A percentile compares a stretch with the other conserved stretches of the same genome.
Evolutionary conservation across 2,113 vertebrate genomes (phyloP).

Genomic region (Myiagra hebetior): DNA sequence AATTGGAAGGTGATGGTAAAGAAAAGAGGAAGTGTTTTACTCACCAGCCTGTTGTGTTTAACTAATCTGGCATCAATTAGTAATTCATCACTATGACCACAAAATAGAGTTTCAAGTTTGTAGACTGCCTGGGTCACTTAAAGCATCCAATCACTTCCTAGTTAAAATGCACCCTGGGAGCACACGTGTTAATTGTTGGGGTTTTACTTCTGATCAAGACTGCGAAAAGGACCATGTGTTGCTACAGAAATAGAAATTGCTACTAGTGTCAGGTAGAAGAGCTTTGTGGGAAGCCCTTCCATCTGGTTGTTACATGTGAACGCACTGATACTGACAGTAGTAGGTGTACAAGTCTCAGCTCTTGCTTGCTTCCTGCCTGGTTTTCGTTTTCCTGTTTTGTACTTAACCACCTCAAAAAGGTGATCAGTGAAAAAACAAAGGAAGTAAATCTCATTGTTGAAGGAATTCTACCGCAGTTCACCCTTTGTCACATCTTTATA

Average conservation of each 20-base stretch:
- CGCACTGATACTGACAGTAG: neutral
- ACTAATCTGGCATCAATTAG: neutral
- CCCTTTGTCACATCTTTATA: neutral
- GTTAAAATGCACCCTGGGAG: conserved; percentile 22
- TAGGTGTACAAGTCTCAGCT: neutral
- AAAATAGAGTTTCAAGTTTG: neutral
- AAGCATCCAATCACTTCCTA: neutral
- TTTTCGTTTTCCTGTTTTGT: neutral
- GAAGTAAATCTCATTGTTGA: neutral
- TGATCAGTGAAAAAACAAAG: neutral
- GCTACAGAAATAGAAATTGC: conserved; percentile 15
- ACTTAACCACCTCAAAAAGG: neutral
- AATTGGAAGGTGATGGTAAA: neutral
- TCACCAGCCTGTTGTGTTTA: neutral
- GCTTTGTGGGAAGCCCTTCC: neutral
- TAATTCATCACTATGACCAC: neutral
- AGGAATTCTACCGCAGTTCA: neutral
- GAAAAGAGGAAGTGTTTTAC: neutral
- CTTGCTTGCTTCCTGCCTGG: neutral
- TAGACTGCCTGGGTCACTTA: neutral
- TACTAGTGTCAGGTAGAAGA: neutral
- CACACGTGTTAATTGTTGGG: neutral
- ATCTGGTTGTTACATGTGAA: neutral
- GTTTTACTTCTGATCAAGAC: conserved; percentile 20
- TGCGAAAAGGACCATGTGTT: neutral